Evolutionary conservation across 2,113 vertebrate species (phyloP), one percentile per base, ranked within the genome.

Genomic region (Phylloscopus whistleri): DNA sequence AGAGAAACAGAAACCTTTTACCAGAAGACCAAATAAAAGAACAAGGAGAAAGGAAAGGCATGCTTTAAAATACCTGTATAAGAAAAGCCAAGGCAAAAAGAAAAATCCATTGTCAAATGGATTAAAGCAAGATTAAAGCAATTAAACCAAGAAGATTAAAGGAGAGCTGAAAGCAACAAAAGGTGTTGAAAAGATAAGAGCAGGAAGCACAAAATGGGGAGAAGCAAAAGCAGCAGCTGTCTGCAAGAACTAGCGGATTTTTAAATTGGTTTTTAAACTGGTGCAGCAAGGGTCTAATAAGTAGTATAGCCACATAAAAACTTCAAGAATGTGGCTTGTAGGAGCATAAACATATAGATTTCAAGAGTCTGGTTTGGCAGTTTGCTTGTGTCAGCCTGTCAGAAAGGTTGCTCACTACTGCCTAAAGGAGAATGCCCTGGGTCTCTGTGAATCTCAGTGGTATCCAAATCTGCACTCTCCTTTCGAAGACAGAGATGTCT

Each of bases 131-230:
- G 31, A 84, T 69, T 66, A 73, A 94, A 81, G 51, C 33, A 76
- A 85, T 94, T 90, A 94, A 90, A 48, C 14, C 16, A 49, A 49
- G 53, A 86, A 74, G 41, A 94, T 89, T 80, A 87, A 73, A 87
- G 44, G 41, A 73, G 5, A 79, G 10, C 27, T 87, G 84, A 79
- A 75, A 91, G 16, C 18, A 84, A 31, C 8, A 68, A 89, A 58
- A 82, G 7, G 19, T 8, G 19, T 87, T 84, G 27, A 67, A 78
- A 96, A 89, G 41, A 53, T 48, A 91, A 81, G 30, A 80, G 22
- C 48, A 74, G 43, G 62, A 70, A 23, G 24, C 9, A 68, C 6
- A 72, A 89, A 67, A 93, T 21, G 6, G 5, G 9, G 17, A 18
- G 16, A 64, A 74, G 11, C 1, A 87, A 84, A 89, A 39, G 11